Percentiles rank a stretch among this genome's conserved stretches.
Conservation (phyloP, 2,888 invertebrate genomes). For the Nycteola revayana region DNA sequence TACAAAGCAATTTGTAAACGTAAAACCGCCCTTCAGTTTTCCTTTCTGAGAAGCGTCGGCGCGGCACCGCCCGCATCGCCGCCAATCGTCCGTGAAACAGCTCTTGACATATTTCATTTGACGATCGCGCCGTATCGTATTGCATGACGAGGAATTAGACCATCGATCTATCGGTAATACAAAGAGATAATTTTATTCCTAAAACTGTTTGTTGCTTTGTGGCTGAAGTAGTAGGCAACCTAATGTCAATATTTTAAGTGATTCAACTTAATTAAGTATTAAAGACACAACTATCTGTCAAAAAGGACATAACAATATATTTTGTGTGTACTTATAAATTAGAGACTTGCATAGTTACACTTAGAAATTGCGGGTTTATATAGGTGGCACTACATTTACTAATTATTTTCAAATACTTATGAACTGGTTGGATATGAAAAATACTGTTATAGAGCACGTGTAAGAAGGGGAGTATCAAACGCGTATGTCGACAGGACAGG, state of each 20-base stretch:
- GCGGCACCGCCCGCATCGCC: slow-evolving; percentile 34
- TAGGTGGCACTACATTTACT: no score
- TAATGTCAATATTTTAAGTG: no score
- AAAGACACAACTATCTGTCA: no score
- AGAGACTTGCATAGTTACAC: no score
- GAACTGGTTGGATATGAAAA: no score
- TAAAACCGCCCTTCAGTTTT: slow-evolving; percentile 29
- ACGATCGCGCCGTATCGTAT: slow-evolving; percentile 43
- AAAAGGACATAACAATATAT: no score
- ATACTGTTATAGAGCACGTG: slow-evolving; percentile 5
- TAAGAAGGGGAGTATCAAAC: slow-evolving; percentile 48
- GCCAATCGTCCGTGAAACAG: slow-evolving; percentile 74
- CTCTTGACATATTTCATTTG: slow-evolving; percentile 76
- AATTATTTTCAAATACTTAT: no score
- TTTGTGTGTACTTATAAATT: no score
- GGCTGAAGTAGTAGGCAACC: no score
- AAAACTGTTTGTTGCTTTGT: no score
- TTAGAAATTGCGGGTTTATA: no score
- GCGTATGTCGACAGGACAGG: slow-evolving; percentile 47
- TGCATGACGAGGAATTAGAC: slow-evolving; percentile 51
- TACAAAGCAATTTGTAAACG: slow-evolving; percentile 30
- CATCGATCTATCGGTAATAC: slow-evolving; percentile 47
- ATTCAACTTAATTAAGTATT: no score
- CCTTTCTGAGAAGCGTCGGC: slow-evolving; percentile 38
- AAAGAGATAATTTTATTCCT: slow-evolving; percentile 34